A percentile compares a stretch with the other conserved stretches of the same genome.
Conservation (phyloP, 2,888 invertebrate genomes). For the Melolontha melolontha region DNA sequence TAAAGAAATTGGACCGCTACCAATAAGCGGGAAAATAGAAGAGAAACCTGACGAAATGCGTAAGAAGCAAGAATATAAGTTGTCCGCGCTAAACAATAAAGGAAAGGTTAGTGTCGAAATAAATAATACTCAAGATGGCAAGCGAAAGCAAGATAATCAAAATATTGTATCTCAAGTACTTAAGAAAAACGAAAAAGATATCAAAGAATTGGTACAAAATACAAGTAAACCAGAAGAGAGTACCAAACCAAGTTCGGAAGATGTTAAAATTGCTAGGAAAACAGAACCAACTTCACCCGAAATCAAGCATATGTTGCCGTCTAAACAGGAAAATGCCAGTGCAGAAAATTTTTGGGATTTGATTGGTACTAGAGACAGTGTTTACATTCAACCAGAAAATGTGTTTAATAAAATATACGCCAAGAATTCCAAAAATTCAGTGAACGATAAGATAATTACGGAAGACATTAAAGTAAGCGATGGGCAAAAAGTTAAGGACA, state of each 20-base stretch:
- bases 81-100: too few species aligned
- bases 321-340: slow-evolving; percentile 55
- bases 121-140: too few species aligned
- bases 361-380: slow-evolving; percentile 75
- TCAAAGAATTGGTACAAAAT: slow-evolving; percentile 20
- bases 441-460: background rate
- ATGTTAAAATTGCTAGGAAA: slow-evolving; percentile 4
- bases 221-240: slow-evolving; percentile 9
- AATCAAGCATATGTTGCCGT: slow-evolving; percentile 42
- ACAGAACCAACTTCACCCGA: slow-evolving; percentile 21
- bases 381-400: slow-evolving; percentile 64
- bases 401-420: slow-evolving; percentile 17
- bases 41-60: too few species aligned
- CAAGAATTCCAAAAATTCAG: background rate
- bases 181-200: slow-evolving; percentile 37
- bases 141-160: too few species aligned
- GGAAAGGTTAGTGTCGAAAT: too few species aligned
- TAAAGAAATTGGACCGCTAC: too few species aligned
- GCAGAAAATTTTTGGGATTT: slow-evolving; percentile 75
- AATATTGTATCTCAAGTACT: too few species aligned
- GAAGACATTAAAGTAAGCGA: slow-evolving; percentile 10
- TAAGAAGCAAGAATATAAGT: too few species aligned
- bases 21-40: too few species aligned
- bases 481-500: slow-evolving; percentile 6
- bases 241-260: slow-evolving; percentile 18